These are phyloP conservation scores for Pangasius sanitwongsei DNA, from an alignment of 2,797 vertebrate species.

Conservation along the genomic window DNA sequence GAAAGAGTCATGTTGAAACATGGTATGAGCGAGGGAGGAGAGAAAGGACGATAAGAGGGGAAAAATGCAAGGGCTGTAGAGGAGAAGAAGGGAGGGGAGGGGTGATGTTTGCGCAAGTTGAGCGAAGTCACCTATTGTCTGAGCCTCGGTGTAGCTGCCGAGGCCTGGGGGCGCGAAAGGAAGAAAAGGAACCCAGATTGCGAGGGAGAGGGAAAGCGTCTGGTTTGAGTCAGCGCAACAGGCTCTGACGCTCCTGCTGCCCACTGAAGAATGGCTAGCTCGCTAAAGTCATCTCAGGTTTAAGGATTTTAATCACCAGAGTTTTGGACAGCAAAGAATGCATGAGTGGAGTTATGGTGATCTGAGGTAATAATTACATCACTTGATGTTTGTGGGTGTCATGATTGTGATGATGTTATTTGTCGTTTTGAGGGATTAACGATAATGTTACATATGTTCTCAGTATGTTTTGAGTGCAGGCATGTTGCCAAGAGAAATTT, in stretches of 20 bases:
- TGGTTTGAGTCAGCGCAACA: slow-evolving; percentile 44
- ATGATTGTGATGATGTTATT: not conserved
- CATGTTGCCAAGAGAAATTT: not conserved
- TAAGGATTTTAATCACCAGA: not conserved
- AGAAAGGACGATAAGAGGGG: slow-evolving; percentile 35
- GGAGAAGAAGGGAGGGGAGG: slow-evolving; percentile 20
- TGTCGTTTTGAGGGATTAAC: not conserved
- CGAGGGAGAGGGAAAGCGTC: slow-evolving; percentile 54
- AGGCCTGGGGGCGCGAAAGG: slow-evolving; percentile 39
- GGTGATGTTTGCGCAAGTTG: slow-evolving; percentile 42
- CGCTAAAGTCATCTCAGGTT: slow-evolving; percentile 6
- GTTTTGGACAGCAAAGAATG: slow-evolving; percentile 45
- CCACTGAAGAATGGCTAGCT: slow-evolving; percentile 28
- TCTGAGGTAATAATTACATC: slow-evolving; percentile 65
- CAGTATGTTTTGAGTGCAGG: not conserved
- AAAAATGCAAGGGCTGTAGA: slow-evolving; percentile 28
- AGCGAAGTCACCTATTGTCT: slow-evolving; percentile 68
- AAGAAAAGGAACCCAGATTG: slow-evolving; percentile 32
- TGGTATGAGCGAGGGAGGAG: slow-evolving; percentile 42
- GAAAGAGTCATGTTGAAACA: slow-evolving; percentile 44
- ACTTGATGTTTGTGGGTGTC: not conserved
- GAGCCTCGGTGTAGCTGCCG: slow-evolving; percentile 53
- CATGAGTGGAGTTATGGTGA: slow-evolving; percentile 50
- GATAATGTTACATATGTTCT: not conserved
- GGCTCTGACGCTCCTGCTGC: slow-evolving; percentile 24